These are phyloP conservation scores for Eriosoma lanigerum DNA, from an alignment of 1,140 invertebrate genomes.

Conservation along the genomic window DNA sequence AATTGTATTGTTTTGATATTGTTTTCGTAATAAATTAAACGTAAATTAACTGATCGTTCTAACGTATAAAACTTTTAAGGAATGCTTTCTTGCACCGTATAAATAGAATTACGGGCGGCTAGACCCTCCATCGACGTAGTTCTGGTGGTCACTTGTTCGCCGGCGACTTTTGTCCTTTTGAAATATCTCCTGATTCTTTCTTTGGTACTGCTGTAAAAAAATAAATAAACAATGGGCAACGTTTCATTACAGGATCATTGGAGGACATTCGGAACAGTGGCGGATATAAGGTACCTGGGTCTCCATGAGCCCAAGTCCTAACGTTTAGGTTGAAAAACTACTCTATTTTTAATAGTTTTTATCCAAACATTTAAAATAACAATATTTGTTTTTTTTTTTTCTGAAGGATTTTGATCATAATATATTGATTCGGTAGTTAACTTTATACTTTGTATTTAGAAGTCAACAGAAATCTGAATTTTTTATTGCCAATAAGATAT, in stretches of 20 bases:
- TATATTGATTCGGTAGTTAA: too few species aligned
- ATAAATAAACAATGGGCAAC: not conserved
- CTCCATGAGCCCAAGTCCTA: not conserved
- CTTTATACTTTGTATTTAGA: too few species aligned
- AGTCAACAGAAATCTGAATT: too few species aligned
- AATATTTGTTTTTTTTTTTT: too few species aligned
- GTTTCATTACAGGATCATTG: not conserved
- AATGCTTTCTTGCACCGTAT: constrained; percentile 38
- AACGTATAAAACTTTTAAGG: not conserved
- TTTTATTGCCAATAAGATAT: too few species aligned
- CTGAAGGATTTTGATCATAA: too few species aligned
- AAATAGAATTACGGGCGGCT: constrained; percentile 28
- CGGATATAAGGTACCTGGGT: not conserved
- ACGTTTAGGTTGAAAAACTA: not conserved
- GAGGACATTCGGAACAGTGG: not conserved
- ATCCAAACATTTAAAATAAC: too few species aligned
- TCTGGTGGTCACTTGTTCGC: constrained; percentile 19
- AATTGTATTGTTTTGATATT: not conserved
- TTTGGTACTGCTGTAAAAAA: constrained; percentile 17
- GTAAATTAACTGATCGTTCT: not conserved
- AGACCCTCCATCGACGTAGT: constrained; percentile 26
- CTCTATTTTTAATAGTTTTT: too few species aligned
- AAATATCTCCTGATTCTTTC: constrained; percentile 37
- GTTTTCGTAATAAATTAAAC: constrained; percentile 27
- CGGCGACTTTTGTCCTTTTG: constrained; percentile 21